Base-by-base conservation (phyloP, 2,797 vertebrate species). In the Sebastes umbrosus region DNA sequence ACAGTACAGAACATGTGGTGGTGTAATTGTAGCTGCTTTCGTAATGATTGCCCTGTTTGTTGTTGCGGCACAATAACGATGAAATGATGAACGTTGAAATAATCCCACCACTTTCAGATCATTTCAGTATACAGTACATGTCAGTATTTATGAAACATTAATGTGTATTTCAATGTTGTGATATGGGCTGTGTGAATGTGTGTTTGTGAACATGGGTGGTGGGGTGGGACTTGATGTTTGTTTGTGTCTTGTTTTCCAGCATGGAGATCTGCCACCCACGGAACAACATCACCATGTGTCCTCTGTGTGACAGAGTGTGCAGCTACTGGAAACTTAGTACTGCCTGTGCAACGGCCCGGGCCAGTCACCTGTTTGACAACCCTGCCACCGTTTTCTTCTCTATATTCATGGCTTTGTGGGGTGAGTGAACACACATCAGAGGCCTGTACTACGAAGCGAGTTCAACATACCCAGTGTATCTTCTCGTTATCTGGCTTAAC, bases 301-400 rank as follows among this genome's bases (percentile, higher is more conserved):
- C 98, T 0, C 88, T 98, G 43, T 99, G 98, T 65, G 98, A 99
- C 94, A 92, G 88, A 80, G 98, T 97, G 0, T 99, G 98, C 91
- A 97, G 96, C 87, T 99, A 98, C 96, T 99, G 98, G 98, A 97
- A 96, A 80, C 97, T 99, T 75, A 97, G 96, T 73, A 97, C 96
- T 0, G 97, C 98, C 2, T 99, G 98, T 46, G 97, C 96, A 16
- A 99, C 98, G 0, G 97, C 98, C 52, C 95, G 98, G 0, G 98
- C 98, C 16, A 99, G 98, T 84, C 98, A 99, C 90, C 96, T 99
- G 63, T 99, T 99, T 2, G 98, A 99, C 95, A 99, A 99, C 92
- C 98, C 98, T 0, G 97, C 98, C 75, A 99, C 98, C 0, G 98
- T 99, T 78, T 99, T 99, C 96, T 99, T 99, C 95, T 99, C 98